Percentiles rank a stretch among this genome's conserved stretches.
Evolutionary conservation across 2,888 invertebrate genomes (phyloP).

Genomic region (Cosmia trapezina): DNA sequence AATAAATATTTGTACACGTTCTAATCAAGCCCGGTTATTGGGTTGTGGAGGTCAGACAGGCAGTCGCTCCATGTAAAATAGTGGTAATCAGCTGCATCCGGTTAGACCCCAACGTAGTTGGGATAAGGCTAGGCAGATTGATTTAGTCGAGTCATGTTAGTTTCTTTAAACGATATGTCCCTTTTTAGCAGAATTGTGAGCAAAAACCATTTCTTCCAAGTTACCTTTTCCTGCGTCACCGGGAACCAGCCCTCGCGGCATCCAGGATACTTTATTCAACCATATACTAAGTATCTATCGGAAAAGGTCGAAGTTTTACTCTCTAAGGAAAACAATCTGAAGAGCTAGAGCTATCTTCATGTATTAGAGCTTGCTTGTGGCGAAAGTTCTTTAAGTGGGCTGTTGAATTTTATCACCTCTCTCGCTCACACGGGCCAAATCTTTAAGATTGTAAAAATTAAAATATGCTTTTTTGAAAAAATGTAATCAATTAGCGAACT

Average conservation of each 20-base stretch:
- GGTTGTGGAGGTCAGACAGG: neutral
- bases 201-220: neutral
- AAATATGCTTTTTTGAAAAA: too few relatives aligned
- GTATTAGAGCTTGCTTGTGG: constrained; percentile 19
- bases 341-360: neutral
- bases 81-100: neutral
- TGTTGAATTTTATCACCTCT: too few relatives aligned
- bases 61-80: neutral
- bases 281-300: neutral
- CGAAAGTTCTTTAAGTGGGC: constrained; percentile 1
- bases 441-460: too few relatives aligned
- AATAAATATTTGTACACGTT: neutral
- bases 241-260: neutral
- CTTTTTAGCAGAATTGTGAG: neutral
- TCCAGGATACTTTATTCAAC: neutral
- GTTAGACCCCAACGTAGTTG: neutral
- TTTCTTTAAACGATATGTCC: neutral
- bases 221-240: neutral
- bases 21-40: neutral
- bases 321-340: constrained; percentile 18
- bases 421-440: too few relatives aligned
- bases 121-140: too few relatives aligned
- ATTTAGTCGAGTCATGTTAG: neutral
- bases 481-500: too few relatives aligned
- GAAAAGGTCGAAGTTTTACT: constrained; percentile 17